phyloP scores from a whole-genome alignment of 1,140 invertebrate species.

The Adelges cooleyi region DNA sequence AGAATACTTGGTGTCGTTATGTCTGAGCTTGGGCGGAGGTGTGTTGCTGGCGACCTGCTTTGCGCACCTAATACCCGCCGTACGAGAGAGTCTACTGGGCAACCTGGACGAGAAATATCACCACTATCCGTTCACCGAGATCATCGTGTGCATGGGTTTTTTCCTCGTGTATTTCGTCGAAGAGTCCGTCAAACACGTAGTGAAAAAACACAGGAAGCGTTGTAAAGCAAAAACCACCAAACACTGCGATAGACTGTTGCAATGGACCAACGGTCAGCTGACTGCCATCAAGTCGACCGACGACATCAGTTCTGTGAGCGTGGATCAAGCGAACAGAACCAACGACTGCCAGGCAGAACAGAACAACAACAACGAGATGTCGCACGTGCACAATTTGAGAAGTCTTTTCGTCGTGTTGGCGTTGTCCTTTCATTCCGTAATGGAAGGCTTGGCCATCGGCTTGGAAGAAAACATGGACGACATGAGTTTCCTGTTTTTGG shows the following conservation, averaged over 20 bases:
- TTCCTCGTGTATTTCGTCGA: constrained; percentile 68
- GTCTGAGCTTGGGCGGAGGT: constrained; percentile 69
- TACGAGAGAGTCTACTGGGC: constrained; percentile 37
- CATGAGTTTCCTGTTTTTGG: constrained; percentile 50
- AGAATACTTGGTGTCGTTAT: constrained; percentile 29
- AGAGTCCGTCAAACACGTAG: constrained; percentile 45
- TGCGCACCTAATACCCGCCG: constrained; percentile 73
- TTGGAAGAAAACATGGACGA: constrained; percentile 51
- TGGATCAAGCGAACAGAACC: constrained; percentile 17
- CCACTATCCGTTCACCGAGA: constrained; percentile 46
- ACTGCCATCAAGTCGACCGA: constrained; percentile 17
- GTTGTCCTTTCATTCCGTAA: constrained; percentile 49
- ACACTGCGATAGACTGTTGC: constrained; percentile 15
- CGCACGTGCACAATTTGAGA: constrained; percentile 30
- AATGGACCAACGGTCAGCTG: constrained; percentile 13
- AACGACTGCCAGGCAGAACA: constrained; percentile 15
- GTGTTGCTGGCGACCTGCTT: constrained; percentile 70
- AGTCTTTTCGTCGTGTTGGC: constrained; percentile 44
- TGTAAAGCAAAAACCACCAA: constrained; percentile 16
- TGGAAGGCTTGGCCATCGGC: constrained; percentile 52
- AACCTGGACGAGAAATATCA: constrained; percentile 31
- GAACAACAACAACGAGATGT: constrained; percentile 25
- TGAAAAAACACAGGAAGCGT: constrained; percentile 15
- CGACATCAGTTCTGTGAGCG: constrained; percentile 11
- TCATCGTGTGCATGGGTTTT: constrained; percentile 62